phyloP scores from a whole-genome alignment of 2,797 vertebrate species.

The Heterohyrax brucei region DNA sequence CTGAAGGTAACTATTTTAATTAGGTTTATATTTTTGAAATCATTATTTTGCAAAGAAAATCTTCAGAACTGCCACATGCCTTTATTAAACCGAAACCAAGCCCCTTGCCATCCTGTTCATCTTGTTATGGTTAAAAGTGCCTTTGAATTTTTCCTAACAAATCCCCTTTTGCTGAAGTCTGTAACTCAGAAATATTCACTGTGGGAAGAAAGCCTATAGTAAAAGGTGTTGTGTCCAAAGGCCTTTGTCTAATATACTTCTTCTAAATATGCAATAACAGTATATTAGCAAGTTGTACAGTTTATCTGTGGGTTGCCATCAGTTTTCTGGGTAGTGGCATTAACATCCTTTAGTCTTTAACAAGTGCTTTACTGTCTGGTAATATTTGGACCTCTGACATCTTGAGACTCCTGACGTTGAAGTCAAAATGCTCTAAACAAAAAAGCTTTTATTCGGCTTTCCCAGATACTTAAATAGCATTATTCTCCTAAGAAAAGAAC shows the following conservation, averaged over 20 bases:
- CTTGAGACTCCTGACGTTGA: conserved; percentile 65
- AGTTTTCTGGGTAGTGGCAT: conserved; percentile 64
- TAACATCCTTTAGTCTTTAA: conserved; percentile 40
- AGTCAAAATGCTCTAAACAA: conserved; percentile 73
- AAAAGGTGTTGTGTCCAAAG: conserved; percentile 40
- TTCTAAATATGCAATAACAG: conserved; percentile 41
- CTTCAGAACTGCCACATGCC: not conserved
- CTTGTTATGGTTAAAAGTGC: conserved; percentile 52
- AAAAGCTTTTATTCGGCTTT: conserved; percentile 65
- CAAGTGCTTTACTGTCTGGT: conserved; percentile 65
- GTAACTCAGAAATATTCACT: conserved; percentile 70
- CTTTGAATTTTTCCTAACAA: conserved; percentile 59
- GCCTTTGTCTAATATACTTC: conserved; percentile 26
- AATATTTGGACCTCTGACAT: conserved; percentile 72
- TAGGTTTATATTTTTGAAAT: conserved; percentile 66
- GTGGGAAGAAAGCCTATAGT: conserved; percentile 23
- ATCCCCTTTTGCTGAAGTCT: conserved; percentile 35
- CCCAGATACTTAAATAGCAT: not conserved
- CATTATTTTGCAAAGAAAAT: conserved; percentile 67
- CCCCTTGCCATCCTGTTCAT: not conserved
- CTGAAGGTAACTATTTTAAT: not conserved
- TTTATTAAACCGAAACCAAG: not conserved
- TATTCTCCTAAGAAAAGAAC: conserved; percentile 44
- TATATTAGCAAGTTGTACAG: conserved; percentile 5
- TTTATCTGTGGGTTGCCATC: conserved; percentile 53